phyloP scores from a whole-genome alignment of 2,113 vertebrate species.

The Heterotilapia buettikoferi region DNA sequence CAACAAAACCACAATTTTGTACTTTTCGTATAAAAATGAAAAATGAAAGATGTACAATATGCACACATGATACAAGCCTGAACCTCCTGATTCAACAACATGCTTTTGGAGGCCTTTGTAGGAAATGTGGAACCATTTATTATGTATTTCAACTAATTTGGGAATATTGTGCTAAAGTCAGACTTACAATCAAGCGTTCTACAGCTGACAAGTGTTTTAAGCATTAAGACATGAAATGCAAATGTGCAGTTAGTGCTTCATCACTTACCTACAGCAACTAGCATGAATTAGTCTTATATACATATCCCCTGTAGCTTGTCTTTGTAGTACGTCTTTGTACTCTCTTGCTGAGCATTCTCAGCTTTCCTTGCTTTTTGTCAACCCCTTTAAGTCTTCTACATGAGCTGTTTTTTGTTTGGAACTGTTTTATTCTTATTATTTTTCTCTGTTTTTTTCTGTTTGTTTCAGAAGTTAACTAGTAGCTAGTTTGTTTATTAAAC shows the following conservation, averaged over 20 bases:
- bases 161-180: neutral
- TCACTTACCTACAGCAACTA: neutral
- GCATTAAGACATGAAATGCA: neutral
- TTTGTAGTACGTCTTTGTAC: neutral
- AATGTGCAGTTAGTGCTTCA: neutral
- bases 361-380: neutral
- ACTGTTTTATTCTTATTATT: neutral
- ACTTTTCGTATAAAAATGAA: neutral
- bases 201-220: neutral
- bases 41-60: neutral
- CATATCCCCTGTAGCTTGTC: neutral
- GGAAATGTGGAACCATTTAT: neutral
- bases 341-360: neutral
- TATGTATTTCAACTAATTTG: accelerated
- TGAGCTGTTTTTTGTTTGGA: neutral
- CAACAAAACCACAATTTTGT: neutral
- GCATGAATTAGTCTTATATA: neutral
- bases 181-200: neutral
- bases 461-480: neutral
- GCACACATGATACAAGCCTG: too few relatives aligned
- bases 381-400: neutral
- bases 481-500: neutral
- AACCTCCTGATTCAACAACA: neutral
- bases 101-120: neutral
- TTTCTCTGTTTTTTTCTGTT: neutral